Evolutionary conservation across 53 echinoderm and acorn worm genomes (phyloP), one percentile per base, ranked within the genome.

Genomic region (Luidia sarsii): DNA sequence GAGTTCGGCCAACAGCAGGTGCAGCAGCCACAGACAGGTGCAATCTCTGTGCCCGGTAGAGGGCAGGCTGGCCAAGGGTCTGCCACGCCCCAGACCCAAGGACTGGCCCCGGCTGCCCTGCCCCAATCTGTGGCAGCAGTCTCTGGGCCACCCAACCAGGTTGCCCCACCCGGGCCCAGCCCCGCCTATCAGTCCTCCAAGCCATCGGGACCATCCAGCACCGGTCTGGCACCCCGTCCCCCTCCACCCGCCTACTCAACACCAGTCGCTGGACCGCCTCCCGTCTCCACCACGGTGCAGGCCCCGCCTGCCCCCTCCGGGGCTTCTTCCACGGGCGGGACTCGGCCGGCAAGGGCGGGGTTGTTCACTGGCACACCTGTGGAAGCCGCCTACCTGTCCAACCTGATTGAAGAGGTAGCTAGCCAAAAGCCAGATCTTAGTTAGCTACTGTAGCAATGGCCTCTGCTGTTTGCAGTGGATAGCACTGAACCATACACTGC

Each of bases 331-430:
- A n/a, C n/a, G n/a, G n/a, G n/a, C n/a, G n/a, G n/a, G n/a, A n/a
- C n/a, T n/a, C 23, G 28, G 25, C 64, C 77, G 30, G 61, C 46
- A 32, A 46, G 61, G 41, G 31, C 20, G n/a, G 61, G 9, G 2
- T 3, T 46, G 3, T 56, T 77, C 45, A 67, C 59, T 41, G 86
- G 65, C 46, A 90, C 81, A 35, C 74, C 88, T 11, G 85, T 88
- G 31, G 71, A 83, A 16, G 63, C 48, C 4, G 85, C 88, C 11
- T 83, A 75, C 70, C 37, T 88, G 21, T 70, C 82, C 16, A 86
- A 82, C 51, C 82, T 88, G 33, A 82, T 64, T 10, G 82, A 57
- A 55, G 92, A 82, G 92, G 85, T 88, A 48, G 32, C 31, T n/a
- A n/a, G n/a, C n/a, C n/a, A n/a, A n/a, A n/a, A n/a, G n/a, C n/a